Evolutionary conservation across 2,888 invertebrate genomes (phyloP), one percentile per base, ranked within the genome.

Genomic region (Ferdinandea cuprea): DNA sequence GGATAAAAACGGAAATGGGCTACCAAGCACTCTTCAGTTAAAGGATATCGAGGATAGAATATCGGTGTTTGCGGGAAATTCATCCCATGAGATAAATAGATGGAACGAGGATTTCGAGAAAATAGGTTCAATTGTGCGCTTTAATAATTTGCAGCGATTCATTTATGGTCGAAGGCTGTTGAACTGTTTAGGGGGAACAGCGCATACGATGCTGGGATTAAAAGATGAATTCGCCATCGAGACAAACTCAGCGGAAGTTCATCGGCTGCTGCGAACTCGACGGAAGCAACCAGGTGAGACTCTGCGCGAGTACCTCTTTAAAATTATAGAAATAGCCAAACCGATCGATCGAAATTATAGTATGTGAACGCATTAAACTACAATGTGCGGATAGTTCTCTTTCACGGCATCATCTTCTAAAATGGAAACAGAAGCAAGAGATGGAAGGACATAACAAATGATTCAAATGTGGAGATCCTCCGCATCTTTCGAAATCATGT

Each of bases 91-190:
- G 13, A 21, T 66, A 0, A 5, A 11, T 6, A 17, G 32, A 1
- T 59, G 66, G 66, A n/a, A 66, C 17, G 13, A n/a, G 5, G 56
- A 56, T 9, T 74, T 50, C 21, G 74, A 74, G 35, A 58, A 48
- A 3, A 68, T 32, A 2, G 25, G 54, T 19, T 37, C 35, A 3
- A 17, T 74, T 15, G 8, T 74, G 3, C 8, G 40, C 3, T 71
- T 61, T 35, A 65, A 50, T n/a, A 56, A 50, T 9, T 28, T 81
- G n/a, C 74, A 81, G 48, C 17, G 46, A 8, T 79, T 63, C 9
- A 40, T 71, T 63, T 72, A 21, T 25, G 61, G 11, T 50, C 32
- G 30, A 40, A 44, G 66, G 37, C 35, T 76, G 1, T 8, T 65
- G 2, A 65, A 46, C 11, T 54, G 59, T 76, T 0, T 28, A 68